Evolutionary conservation across 2,797 vertebrate genomes (phyloP).

Genomic region (Echiichthys vipera): DNA sequence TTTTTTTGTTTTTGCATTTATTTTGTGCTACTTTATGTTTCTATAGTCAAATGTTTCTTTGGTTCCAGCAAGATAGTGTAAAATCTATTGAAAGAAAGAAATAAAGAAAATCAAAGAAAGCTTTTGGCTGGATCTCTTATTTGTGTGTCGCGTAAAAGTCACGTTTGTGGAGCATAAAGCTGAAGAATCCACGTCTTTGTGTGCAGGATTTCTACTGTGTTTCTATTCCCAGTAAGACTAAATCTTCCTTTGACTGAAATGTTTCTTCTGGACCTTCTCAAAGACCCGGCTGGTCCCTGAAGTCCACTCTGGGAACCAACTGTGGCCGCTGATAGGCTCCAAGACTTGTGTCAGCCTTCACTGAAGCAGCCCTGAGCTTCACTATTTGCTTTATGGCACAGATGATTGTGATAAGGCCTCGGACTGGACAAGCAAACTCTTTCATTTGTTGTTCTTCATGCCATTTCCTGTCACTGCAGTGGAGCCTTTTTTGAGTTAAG

Average conservation of each 20-base stretch:
- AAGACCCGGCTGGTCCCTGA: not conserved
- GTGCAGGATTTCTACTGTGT: not conserved
- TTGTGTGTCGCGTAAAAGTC: not conserved
- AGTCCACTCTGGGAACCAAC: not conserved
- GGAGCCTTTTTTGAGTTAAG: slow-evolving; percentile 8
- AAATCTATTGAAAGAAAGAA: slow-evolving; percentile 83
- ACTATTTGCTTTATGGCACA: not conserved
- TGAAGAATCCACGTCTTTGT: not conserved
- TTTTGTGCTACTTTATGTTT: slow-evolving; percentile 85
- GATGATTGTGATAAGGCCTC: slow-evolving; percentile 2
- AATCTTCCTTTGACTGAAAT: too few species aligned
- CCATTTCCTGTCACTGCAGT: slow-evolving; percentile 55
- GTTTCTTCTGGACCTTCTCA: not conserved
- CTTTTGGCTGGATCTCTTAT: not conserved
- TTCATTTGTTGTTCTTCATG: slow-evolving; percentile 45
- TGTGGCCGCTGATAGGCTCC: not conserved
- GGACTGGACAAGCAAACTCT: not conserved
- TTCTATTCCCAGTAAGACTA: not conserved
- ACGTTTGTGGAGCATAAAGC: not conserved
- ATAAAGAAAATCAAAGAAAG: slow-evolving; percentile 79
- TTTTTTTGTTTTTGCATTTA: slow-evolving; percentile 71
- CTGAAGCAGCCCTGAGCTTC: too few species aligned
- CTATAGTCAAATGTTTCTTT: slow-evolving; percentile 84
- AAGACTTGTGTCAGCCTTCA: not conserved
- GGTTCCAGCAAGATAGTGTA: slow-evolving; percentile 83